A percentile compares a stretch with the other conserved stretches of the same genome.
These are phyloP conservation scores for Philopedon plagiatum DNA, from an alignment of 2,888 invertebrate genomes.

Conservation along the genomic window DNA sequence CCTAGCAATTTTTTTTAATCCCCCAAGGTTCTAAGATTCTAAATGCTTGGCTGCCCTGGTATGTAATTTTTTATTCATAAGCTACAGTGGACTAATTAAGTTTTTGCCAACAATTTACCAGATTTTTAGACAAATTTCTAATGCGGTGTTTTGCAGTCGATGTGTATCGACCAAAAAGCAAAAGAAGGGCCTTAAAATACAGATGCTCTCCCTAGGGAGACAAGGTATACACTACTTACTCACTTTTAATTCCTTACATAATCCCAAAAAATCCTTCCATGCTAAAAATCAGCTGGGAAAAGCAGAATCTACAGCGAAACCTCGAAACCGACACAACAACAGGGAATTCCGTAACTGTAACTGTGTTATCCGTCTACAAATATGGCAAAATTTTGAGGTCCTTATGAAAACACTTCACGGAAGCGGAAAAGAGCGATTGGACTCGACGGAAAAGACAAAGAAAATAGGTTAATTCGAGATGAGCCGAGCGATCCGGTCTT, in stretches of 20 bases:
- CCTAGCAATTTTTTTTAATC: too few relatives aligned
- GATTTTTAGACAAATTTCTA: neutral
- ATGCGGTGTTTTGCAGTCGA: neutral
- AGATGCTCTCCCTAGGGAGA: too few relatives aligned
- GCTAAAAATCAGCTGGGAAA: conserved; percentile 24
- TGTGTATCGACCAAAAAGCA: neutral
- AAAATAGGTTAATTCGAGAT: neutral
- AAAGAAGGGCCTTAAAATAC: too few relatives aligned
- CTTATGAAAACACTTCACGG: conserved; percentile 11
- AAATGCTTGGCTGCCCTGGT: too few relatives aligned
- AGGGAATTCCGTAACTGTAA: conserved; percentile 46
- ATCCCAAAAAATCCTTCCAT: neutral
- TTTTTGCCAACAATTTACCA: too few relatives aligned
- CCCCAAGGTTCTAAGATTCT: too few relatives aligned
- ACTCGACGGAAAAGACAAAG: neutral
- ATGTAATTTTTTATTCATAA: too few relatives aligned
- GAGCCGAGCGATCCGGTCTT: conserved; percentile 1
- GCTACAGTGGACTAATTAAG: too few relatives aligned
- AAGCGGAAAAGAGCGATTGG: neutral
- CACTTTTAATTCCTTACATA: conserved; percentile 4
- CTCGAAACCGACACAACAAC: conserved; percentile 23
- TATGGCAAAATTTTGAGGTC: neutral
- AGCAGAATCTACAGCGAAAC: neutral
- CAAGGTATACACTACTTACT: neutral
- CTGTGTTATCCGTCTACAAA: conserved; percentile 38